Evolutionary conservation across 1,140 invertebrate species (phyloP).

Genomic region (Theocolax elegans): DNA sequence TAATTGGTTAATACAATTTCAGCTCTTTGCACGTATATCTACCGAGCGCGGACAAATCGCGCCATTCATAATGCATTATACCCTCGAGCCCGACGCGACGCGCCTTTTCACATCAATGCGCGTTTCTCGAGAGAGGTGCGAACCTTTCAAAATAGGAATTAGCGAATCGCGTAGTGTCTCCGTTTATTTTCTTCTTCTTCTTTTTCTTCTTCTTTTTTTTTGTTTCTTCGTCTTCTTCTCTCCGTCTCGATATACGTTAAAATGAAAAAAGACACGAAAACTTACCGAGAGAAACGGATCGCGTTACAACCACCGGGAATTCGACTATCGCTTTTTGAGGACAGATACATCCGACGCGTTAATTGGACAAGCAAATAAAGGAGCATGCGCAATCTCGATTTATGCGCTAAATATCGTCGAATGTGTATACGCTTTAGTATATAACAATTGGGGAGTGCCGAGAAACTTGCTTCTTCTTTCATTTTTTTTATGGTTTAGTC

Average conservation of each 20-base stretch:
- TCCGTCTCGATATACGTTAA: background rate
- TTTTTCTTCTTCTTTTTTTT: too few species aligned
- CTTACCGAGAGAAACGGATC: background rate
- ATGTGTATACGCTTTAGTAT: too few species aligned
- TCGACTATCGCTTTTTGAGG: background rate
- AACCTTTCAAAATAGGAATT: conserved; percentile 35
- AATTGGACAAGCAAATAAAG: conserved; percentile 25
- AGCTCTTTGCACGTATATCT: conserved; percentile 12
- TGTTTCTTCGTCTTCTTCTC: too few species aligned
- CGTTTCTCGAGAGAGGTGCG: conserved; percentile 19
- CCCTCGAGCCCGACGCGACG: background rate
- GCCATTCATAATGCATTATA: conserved; percentile 34
- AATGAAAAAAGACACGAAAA: background rate
- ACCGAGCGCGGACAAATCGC: background rate
- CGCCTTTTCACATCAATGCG: conserved; percentile 6
- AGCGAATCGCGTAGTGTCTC: conserved; percentile 14
- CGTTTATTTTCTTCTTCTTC: too few species aligned
- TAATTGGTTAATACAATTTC: conserved; percentile 38
- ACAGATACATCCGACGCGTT: conserved; percentile 17
- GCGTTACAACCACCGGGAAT: conserved; percentile 10
- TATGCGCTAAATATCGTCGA: too few species aligned
- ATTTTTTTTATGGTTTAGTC: too few species aligned
- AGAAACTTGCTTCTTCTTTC: too few species aligned
- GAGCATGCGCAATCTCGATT: too few species aligned
- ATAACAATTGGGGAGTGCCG: too few species aligned